Evolutionary conservation across 2,888 invertebrate species (phyloP), one percentile per base, ranked within the genome.

Genomic region (Hemaris fuciformis): DNA sequence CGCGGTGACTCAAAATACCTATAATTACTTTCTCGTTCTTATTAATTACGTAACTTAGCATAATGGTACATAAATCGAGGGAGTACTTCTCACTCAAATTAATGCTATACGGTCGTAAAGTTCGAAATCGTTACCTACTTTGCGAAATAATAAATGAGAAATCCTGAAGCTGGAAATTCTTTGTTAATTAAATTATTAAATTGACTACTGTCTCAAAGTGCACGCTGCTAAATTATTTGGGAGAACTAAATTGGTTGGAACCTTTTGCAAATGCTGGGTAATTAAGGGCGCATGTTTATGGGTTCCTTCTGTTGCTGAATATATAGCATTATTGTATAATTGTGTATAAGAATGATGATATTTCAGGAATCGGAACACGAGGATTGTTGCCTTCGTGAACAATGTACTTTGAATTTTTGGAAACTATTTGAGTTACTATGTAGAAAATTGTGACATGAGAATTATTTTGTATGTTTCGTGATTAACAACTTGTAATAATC

Each of bases 141-240:
- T 70, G 66, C 65, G 72, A 76, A 79, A 80, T 80, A 80, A 81
- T 80, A 76, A 81, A 81, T 74, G 77, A 74, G 74, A 68, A 70
- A 68, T 68, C 65, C 64, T 67, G 75, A 68, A 80, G 76, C 77
- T 74, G 74, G 62, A 68, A 73, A 79, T 80, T 80, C 80, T 81
- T 83, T 84, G 82, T 81, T 83, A 84, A 83, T 85, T 84, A 77
- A 85, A 85, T 85, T 83, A 85, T 82, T 83, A 78, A 82, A 85
- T 81, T 80, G 75, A 79, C 76, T 72, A 83, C 76, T 76, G 77
- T 67, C 75, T 80, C 75, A 81, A 83, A 84, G 80, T 85, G 83
- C 79, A 83, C 72, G 78, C 71, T 77, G 75, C 79, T 81, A 76
- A 85, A 85, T 85, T 81, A 84, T 85, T 83, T 84, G 70, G 77